Conservation (phyloP, 2,888 invertebrate species). For the Apeira syringaria region DNA sequence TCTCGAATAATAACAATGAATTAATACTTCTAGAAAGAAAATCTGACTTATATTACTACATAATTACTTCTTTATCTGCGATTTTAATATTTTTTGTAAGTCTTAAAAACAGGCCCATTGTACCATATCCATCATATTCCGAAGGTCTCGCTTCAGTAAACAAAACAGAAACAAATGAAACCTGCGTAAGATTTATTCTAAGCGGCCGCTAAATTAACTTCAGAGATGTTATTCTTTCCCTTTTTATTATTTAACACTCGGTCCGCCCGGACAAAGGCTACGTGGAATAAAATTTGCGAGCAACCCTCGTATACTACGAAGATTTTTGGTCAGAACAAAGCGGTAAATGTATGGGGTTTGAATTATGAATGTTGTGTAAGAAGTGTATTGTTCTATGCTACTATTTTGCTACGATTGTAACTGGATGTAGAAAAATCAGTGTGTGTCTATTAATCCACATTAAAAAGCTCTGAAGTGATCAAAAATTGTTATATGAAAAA, state of each 20-base stretch:
- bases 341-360: neutral
- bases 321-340: conserved; percentile 17
- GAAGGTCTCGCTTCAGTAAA: conserved; percentile 19
- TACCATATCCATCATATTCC: no score
- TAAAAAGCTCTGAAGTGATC: no score
- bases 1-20: no score
- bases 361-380: neutral
- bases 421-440: no score
- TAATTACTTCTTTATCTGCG: no score
- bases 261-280: conserved; percentile 40
- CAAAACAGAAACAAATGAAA: conserved; percentile 50
- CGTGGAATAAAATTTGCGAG: conserved; percentile 41
- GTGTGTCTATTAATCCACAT: no score
- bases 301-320: conserved; percentile 20
- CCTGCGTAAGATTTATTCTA: conserved; percentile 56
- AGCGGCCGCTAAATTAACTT: conserved; percentile 55
- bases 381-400: neutral
- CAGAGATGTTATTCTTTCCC: conserved; percentile 51
- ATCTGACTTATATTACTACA: no score
- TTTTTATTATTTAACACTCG: conserved; percentile 58
- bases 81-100: no score
- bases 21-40: no score
- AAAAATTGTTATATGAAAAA: no score
- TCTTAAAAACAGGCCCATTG: no score
- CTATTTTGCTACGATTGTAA: no score